Percentiles rank a stretch among this genome's conserved stretches.
phyloP scores from a whole-genome alignment of 30 jellyfish, hydroid and myxozoan species.

The Rhopilema esculentum region DNA sequence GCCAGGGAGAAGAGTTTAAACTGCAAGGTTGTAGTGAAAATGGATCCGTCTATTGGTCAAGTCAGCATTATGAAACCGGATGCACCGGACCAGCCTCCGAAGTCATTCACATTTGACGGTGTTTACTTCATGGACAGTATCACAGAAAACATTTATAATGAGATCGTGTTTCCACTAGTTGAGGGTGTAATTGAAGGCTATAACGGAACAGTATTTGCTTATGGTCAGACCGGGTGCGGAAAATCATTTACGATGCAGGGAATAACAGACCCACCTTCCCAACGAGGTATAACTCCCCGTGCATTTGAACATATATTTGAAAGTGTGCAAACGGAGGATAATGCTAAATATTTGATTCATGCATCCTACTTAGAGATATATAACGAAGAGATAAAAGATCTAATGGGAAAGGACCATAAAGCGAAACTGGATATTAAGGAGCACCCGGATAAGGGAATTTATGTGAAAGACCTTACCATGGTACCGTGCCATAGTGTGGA shows the following conservation, averaged over 20 bases:
- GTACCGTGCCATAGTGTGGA: conserved; percentile 89
- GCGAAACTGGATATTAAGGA: conserved; percentile 91
- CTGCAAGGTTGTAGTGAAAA: conserved; percentile 82
- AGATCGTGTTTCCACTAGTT: conserved; percentile 90
- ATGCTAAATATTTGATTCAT: conserved; percentile 87
- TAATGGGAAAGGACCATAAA: conserved; percentile 86
- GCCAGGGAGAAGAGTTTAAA: conserved; percentile 83
- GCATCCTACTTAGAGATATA: conserved; percentile 95
- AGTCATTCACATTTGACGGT: conserved; percentile 94
- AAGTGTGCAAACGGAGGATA: conserved; percentile 94
- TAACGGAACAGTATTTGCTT: conserved; percentile 97
- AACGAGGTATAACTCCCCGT: conserved; percentile 97
- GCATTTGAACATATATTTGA: conserved; percentile 99
- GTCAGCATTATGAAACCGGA: conserved; percentile 81
- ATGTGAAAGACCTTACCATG: conserved; percentile 86
- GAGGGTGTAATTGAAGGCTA: conserved; percentile 98
- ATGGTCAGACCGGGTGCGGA: conserved; percentile 99
- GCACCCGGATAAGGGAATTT: conserved; percentile 95
- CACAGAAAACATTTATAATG: conserved; percentile 92
- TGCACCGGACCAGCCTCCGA: conserved; percentile 90
- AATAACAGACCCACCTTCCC: conserved; percentile 96
- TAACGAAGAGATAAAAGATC: conserved; percentile 93
- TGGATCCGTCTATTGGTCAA: conserved; percentile 92
- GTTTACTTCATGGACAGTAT: conserved; percentile 89
- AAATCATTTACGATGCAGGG: conserved; percentile 99